Evolutionary conservation across 2,797 vertebrate genomes (phyloP).

Genomic region (Rhinoraja longicauda): DNA sequence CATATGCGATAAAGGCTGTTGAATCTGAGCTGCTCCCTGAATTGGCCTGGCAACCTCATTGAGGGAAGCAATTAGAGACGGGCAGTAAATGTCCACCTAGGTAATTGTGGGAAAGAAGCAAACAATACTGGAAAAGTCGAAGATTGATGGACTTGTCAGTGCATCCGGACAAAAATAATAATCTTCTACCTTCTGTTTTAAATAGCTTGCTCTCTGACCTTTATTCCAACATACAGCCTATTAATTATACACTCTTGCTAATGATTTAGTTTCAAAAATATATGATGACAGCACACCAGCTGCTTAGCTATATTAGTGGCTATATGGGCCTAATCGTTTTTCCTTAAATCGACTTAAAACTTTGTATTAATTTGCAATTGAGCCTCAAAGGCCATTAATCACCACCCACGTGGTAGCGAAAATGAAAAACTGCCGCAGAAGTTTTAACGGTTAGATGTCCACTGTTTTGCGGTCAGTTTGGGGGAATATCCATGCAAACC

Average conservation of each 20-base stretch:
- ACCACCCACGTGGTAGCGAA: neutral
- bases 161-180: neutral
- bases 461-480: neutral
- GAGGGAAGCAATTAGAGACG: no score
- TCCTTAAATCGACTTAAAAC: neutral
- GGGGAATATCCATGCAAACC: neutral
- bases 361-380: constrained; percentile 13
- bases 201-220: neutral
- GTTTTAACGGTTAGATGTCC: neutral
- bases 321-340: neutral
- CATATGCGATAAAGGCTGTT: no score
- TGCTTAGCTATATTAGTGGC: neutral
- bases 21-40: no score
- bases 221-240: neutral
- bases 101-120: neutral
- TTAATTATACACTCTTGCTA: neutral
- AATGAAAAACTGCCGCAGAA: neutral
- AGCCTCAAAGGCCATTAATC: neutral
- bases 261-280: neutral
- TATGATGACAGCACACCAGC: neutral
- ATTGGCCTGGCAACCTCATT: no score
- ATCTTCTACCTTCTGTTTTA: neutral
- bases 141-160: neutral
- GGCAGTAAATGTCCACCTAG: no score
- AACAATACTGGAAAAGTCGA: neutral